Evolutionary conservation across 2,113 vertebrate species (phyloP).

Genomic region (Ondatra zibethicus): DNA sequence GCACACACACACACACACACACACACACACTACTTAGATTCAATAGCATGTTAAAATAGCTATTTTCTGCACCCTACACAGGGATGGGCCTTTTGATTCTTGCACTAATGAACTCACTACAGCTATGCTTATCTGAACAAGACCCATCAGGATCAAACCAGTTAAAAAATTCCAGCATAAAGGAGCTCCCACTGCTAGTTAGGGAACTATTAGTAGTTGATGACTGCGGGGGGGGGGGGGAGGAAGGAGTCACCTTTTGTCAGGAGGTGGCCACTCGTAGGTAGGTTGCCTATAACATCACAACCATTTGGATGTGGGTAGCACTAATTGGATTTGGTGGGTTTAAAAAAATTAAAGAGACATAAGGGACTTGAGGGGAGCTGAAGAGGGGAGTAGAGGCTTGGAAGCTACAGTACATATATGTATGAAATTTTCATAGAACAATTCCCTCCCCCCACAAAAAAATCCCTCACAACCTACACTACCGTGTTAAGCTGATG

Average conservation of each 20-base stretch:
- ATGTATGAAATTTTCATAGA: background rate
- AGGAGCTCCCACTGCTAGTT: background rate
- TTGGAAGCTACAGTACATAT: background rate
- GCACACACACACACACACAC: background rate
- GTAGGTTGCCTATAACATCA: background rate
- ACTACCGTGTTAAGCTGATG: fast-evolving
- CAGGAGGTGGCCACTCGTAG: background rate
- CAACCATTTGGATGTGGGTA: background rate
- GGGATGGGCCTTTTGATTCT: background rate
- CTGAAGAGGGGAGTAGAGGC: background rate
- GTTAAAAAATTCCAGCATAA: background rate
- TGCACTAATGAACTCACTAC: background rate
- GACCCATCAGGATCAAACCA: background rate
- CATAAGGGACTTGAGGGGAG: background rate
- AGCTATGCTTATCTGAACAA: background rate
- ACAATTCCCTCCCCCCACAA: background rate
- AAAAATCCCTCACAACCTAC: background rate
- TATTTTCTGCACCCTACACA: background rate
- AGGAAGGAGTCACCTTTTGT: background rate
- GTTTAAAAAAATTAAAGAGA: background rate
- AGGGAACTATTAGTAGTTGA: background rate
- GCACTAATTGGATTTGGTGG: background rate
- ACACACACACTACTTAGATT: too few species aligned
- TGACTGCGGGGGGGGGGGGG: background rate
- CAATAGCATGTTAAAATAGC: background rate